phyloP scores from a whole-genome alignment of 2,113 vertebrate genomes.

The Calidris pugnax region DNA sequence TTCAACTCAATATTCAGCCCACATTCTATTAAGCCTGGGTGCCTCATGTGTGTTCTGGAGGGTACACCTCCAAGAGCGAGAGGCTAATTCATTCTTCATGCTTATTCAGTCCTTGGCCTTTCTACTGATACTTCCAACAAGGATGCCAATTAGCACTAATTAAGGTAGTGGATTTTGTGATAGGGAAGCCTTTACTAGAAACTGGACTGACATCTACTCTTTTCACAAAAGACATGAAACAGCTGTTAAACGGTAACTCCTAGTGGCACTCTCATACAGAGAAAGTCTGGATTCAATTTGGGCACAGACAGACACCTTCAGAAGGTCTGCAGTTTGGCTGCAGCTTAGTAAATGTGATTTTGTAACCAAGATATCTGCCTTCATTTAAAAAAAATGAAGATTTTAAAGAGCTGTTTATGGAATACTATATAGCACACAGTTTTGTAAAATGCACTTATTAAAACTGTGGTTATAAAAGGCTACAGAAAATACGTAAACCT shows the following conservation, averaged over 20 bases:
- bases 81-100: not conserved
- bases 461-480: not conserved
- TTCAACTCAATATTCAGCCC: not conserved
- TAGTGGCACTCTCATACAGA: not conserved
- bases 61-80: not conserved
- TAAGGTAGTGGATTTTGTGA: not conserved
- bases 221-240: not conserved
- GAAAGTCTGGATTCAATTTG: not conserved
- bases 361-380: not conserved
- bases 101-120: constrained; percentile 8
- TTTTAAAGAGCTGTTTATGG: not conserved
- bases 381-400: not conserved
- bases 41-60: not conserved
- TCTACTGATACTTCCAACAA: not conserved
- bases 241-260: not conserved
- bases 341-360: not conserved
- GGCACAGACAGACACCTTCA: not conserved
- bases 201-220: not conserved
- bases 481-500: not conserved
- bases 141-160: constrained; percentile 24
- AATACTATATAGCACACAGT: not conserved
- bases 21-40: not conserved
- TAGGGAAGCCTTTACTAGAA: not conserved
- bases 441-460: not conserved
- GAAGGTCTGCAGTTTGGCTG: not conserved